A percentile compares a stretch with the other conserved stretches of the same genome.
Evolutionary conservation across 1,140 invertebrate genomes (phyloP).

Genomic region (Argopecten irradians): DNA sequence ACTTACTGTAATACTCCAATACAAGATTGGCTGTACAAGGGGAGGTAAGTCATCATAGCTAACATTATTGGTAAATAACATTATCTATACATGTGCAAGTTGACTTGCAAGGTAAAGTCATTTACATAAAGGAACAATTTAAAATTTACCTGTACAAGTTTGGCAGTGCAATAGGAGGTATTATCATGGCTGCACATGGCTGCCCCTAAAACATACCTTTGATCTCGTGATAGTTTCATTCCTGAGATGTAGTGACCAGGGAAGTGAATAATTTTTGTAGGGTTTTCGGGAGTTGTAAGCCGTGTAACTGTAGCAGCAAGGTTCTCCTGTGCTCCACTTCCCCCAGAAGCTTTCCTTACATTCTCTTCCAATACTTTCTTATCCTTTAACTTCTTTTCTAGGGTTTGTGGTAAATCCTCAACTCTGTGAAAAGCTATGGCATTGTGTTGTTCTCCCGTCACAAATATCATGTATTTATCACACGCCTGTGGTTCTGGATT

Average conservation of each 20-base stretch:
- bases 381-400: background rate
- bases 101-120: too few species aligned
- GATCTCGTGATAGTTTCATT: constrained; percentile 44
- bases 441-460: constrained; percentile 42
- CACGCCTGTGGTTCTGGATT: background rate
- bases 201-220: too few species aligned
- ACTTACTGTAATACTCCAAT: too few species aligned
- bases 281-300: background rate
- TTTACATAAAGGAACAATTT: too few species aligned
- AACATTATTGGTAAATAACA: too few species aligned
- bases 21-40: too few species aligned
- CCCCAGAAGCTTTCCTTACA: background rate
- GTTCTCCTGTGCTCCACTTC: background rate
- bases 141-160: too few species aligned
- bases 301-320: background rate
- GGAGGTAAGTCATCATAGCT: too few species aligned
- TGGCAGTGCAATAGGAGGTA: too few species aligned
- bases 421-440: constrained; percentile 38
- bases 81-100: too few species aligned
- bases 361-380: background rate
- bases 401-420: constrained; percentile 29
- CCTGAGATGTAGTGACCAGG: constrained; percentile 48
- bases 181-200: too few species aligned
- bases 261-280: constrained; percentile 21
- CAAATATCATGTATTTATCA: constrained; percentile 49